Base-by-base conservation (phyloP, 1,140 invertebrate genomes). In the Theocolax elegans region DNA sequence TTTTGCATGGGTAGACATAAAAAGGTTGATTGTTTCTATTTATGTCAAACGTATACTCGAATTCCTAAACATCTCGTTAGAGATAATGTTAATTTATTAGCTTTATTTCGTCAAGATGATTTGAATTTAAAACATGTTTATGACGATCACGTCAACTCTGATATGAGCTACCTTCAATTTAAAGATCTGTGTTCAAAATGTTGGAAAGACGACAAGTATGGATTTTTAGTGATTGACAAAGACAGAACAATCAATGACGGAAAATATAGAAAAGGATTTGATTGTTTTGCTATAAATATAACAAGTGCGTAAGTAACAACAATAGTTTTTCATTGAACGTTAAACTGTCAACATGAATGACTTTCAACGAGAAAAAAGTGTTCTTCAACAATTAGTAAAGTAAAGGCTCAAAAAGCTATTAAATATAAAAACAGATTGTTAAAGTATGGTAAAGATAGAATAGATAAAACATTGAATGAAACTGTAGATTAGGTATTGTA, bases 151-250 rank as follows among this genome's bases (percentile, higher is more conserved):
- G 40, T 9, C 13, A 44, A 9, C 10, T 44, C 40, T 44, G 13
- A 44, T 44, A n/a, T 44, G 40, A 49, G 48, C 10, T 84, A 7
- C 13, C 6, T 6, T 23, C 48, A 13, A 21, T 23, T 23, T 7
- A 49, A 23, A 6, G 17, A 23, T 21, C 17, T 49, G 13, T 49
- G 21, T 72, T 77, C 53, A 72, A 56, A 15, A 25, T 68, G 66
- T 29, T 78, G 73, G 69, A 17, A 23, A 1, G 51, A 73, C 60
- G 40, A 75, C 23, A 48, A 73, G 38, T 25, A 70, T 62, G 54
- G 46, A n/a, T 70, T 66, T 44, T 2, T 70, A 6, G 49, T 69
- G 1, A 73, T 66, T 10, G 29, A 67, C 21, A 72, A 72, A 31
- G 62, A 70, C 15, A 49, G 48, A 7, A 3, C 25, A 15, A 42